phyloP scores from a whole-genome alignment of 2,113 vertebrate species.

The Gnathonemus longibarbis region DNA sequence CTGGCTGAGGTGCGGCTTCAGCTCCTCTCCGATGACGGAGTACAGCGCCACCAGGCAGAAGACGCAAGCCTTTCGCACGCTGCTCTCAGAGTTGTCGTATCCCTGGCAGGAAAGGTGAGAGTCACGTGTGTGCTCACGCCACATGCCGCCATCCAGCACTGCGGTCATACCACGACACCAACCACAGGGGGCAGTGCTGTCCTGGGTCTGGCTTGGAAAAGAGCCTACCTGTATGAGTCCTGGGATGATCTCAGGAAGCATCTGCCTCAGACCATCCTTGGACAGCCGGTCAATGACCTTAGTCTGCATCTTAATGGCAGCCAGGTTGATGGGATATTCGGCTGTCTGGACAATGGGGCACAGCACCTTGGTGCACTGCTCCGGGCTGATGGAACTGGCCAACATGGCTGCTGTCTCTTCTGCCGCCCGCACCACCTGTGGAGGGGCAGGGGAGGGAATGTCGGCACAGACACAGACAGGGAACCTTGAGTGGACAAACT shows the following conservation, averaged over 20 bases:
- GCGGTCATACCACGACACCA: not conserved
- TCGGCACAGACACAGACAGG: not conserved
- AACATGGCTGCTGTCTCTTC: constrained; percentile 88
- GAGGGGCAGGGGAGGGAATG: not conserved
- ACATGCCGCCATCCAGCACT: not conserved
- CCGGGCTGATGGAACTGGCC: constrained; percentile 86
- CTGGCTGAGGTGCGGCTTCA: constrained; percentile 91
- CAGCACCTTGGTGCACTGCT: constrained; percentile 93
- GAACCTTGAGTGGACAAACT: not conserved
- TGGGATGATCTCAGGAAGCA: constrained; percentile 89
- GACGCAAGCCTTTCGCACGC: constrained; percentile 91
- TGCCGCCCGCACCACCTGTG: constrained; percentile 84
- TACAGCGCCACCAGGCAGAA: constrained; percentile 95
- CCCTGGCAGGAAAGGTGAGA: constrained; percentile 63
- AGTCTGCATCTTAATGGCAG: constrained; percentile 96
- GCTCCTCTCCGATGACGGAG: constrained; percentile 88
- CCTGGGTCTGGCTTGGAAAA: not conserved
- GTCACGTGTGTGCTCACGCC: not conserved
- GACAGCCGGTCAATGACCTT: constrained; percentile 87
- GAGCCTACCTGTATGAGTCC: constrained; percentile 76
- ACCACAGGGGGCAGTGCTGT: not conserved
- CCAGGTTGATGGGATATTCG: constrained; percentile 91
- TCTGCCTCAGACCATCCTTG: constrained; percentile 71
- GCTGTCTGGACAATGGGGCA: constrained; percentile 95
- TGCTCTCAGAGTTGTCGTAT: constrained; percentile 95